Base-by-base conservation (phyloP, 2,113 vertebrate genomes). In the Kobus ellipsiprymnus region DNA sequence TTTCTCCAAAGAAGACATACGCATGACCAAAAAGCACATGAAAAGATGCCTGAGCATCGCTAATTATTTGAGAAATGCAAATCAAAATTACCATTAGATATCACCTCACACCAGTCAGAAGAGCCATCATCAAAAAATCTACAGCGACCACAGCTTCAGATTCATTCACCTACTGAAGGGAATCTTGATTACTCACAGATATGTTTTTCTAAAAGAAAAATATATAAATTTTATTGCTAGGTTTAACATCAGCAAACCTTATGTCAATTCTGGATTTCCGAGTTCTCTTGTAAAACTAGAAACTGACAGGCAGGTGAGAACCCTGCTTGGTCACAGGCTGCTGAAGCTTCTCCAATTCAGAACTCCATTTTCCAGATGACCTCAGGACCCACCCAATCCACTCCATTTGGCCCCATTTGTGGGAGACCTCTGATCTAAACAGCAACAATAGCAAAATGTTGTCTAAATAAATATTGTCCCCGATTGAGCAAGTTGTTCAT, bases 381-480 rank as follows among this genome's bases (percentile, higher is more conserved):
- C 57, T 9, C 14, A 2, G 13, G 33, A 33, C 71, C 59, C 1
- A 6, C 78, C 46, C n/a, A 6, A 0, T 9, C 4, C 3, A 0
- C 78, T 64, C 6, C 15, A 3, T 50, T 27, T 1, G 54, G 55
- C 27, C 48, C 17, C 17, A 12, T 9, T 0, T 25, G 6, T 46
- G 27, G 14, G 40, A 27, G 55, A 7, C 15, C 29, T 33, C 52
- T 11, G 17, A 23, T 60, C 44, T 40, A 57, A 50, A 23, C 6
- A 80, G 8, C 57, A 50, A 6, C 16, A 29, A 7, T 44, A 14
- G 19, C 6, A n/a, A 44, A 59, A 12, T 59, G 57, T 27, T 59
- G 25, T 29, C 11, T 59, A 6, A 19, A 10, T 57, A n/a, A 1
- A 2, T 16, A 12, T 7, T 36, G 19, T 23, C 46, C 13, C 1